Evolutionary conservation across 2,888 invertebrate genomes (phyloP), one percentile per base, ranked within the genome.

Genomic region (Polymixis lichenea): DNA sequence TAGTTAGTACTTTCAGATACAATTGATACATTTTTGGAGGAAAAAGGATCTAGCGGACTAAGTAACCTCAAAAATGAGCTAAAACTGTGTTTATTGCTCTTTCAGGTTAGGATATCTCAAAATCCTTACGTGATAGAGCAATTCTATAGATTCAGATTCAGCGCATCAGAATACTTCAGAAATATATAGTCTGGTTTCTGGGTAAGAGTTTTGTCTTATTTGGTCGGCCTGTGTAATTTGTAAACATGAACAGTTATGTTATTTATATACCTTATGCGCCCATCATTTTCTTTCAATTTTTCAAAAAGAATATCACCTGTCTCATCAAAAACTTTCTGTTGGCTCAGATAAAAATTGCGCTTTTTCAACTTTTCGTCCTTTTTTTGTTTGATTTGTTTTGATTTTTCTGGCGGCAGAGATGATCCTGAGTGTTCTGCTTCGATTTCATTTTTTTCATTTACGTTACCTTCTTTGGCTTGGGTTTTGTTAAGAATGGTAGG

Each of bases 281-380:
- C 94, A 94, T 98, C 98, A 90, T 97, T 97, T 69, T 97, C 95
- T 66, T 97, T 95, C 74, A 98, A 93, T 90, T 97, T 98, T 68
- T 97, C 97, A 90, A 97, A 98, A 75, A 97, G 94, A 73, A 97
- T 93, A 86, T 97, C 96, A 75, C 97, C 96, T 76, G 96, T 94
- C 76, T 96, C 93, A 91, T 97, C 95, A 89, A 97, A 96, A 5
- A 97, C 94, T 87, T 97, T 97, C 86, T 95, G 89, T 86, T 95
- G 92, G 71, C 91, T 92, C 7, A 94, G 87, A 90, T 93, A 93
- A 86, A 94, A 93, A 72, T 93, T 92, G 71, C 90, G 91, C 82
- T 94, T 94, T 77, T 93, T 92, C 43, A 93, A 72, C 77, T 92
- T 91, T 71, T 92, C 90, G 70, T 94, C 90, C 81, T 92, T 92